phyloP scores from a whole-genome alignment of 2,797 vertebrate species.

The Alosa sapidissima region DNA sequence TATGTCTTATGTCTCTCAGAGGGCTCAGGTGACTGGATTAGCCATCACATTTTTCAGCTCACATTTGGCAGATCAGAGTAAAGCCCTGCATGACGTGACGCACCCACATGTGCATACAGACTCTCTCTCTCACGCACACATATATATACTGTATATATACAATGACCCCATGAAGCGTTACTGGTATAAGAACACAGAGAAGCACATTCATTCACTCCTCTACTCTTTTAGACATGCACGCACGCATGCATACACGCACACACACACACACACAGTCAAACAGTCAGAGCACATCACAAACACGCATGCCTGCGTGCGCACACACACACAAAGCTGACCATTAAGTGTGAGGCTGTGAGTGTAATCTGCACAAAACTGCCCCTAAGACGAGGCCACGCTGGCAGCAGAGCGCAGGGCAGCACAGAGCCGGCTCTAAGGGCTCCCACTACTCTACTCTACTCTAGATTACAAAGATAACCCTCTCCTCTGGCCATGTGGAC shows the following conservation, averaged over 20 bases:
- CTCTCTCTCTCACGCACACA: not conserved
- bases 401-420: not conserved
- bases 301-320: not conserved
- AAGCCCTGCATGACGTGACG: not conserved
- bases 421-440: not conserved
- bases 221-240: not conserved
- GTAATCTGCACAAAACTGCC: constrained; percentile 3
- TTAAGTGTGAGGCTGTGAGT: not conserved
- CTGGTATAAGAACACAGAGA: not conserved
- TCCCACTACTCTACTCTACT: not conserved
- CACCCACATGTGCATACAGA: not conserved
- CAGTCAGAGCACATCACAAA: too few relatives aligned
- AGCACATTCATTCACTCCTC: not conserved
- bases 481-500: not conserved
- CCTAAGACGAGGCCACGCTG: not conserved
- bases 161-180: not conserved
- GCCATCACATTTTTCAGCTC: constrained; percentile 6
- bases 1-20: not conserved
- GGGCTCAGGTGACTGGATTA: constrained; percentile 18
- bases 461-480: not conserved
- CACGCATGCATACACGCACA: not conserved
- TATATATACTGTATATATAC: not conserved
- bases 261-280: not conserved
- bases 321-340: not conserved
- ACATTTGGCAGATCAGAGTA: constrained; percentile 10